Percentiles rank a stretch among this genome's conserved stretches.
phyloP scores from a whole-genome alignment of 1,140 invertebrate genomes.

The Conus ventricosus region DNA sequence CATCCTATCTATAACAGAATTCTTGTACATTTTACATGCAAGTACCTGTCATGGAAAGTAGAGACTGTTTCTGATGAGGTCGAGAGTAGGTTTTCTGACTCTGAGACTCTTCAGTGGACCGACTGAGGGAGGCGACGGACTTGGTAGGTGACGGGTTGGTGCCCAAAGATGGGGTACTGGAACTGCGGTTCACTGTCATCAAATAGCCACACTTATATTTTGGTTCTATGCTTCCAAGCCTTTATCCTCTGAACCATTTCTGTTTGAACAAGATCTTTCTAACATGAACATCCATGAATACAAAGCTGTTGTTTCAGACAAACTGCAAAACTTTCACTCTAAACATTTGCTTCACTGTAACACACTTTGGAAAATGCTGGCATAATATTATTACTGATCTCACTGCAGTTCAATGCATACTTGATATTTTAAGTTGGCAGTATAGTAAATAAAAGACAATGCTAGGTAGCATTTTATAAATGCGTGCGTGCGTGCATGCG shows the following conservation, averaged over 20 bases:
- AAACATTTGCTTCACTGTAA: no score
- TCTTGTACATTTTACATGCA: no score
- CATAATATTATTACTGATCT: no score
- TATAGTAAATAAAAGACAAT: no score
- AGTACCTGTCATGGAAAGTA: conserved; percentile 28
- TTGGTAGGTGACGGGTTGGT: conserved; percentile 43
- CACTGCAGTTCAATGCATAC: no score
- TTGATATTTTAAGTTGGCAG: no score
- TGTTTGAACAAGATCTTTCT: no score
- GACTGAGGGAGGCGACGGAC: conserved; percentile 46
- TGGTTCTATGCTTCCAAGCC: background rate
- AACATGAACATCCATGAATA: no score
- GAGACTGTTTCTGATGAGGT: conserved; percentile 42
- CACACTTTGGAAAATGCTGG: no score
- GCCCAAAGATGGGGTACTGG: conserved; percentile 57
- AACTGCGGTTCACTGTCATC: conserved; percentile 60
- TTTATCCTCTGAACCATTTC: background rate
- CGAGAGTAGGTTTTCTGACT: conserved; percentile 31
- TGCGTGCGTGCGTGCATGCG: background rate
- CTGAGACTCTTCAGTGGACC: conserved; percentile 53
- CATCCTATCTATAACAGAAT: no score
- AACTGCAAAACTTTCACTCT: no score
- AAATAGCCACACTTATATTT: background rate
- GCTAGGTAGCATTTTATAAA: background rate
- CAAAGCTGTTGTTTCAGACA: no score